Percentiles rank a stretch among this genome's conserved stretches.
These are phyloP conservation scores for Pterocles gutturalis DNA, from an alignment of 2,113 vertebrate genomes.

Conservation along the genomic window DNA sequence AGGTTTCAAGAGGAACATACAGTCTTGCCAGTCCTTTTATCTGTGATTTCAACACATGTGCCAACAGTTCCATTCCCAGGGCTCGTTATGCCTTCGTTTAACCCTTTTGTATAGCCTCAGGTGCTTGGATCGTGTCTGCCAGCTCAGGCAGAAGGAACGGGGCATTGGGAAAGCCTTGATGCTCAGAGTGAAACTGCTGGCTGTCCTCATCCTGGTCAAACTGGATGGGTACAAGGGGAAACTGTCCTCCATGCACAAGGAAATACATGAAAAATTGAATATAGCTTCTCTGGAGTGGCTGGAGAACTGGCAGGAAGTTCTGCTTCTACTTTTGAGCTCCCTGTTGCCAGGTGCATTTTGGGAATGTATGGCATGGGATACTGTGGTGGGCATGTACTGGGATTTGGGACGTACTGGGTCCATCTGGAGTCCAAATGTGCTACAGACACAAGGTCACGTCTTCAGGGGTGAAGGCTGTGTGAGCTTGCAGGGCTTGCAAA, in stretches of 20 bases:
- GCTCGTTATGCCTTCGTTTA: not conserved
- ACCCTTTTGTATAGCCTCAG: not conserved
- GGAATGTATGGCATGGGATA: not conserved
- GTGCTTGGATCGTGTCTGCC: not conserved
- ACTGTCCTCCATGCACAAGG: not conserved
- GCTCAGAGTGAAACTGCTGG: no score
- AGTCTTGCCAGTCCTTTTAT: not conserved
- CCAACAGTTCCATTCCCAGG: not conserved
- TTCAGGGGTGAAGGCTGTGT: not conserved
- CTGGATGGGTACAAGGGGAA: not conserved
- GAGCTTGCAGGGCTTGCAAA: not conserved
- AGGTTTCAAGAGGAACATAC: not conserved
- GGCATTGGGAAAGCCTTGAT: fast-evolving
- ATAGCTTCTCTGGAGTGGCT: fast-evolving
- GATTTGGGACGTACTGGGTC: not conserved
- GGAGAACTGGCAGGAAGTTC: not conserved
- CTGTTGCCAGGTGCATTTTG: not conserved
- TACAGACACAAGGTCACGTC: not conserved
- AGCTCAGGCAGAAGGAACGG: not conserved
- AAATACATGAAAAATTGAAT: not conserved
- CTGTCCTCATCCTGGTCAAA: not conserved
- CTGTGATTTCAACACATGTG: not conserved
- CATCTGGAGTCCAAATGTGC: not conserved
- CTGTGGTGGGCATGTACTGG: not conserved
- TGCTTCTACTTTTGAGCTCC: fast-evolving